Percentiles rank a stretch among this genome's conserved stretches.
Conservation (phyloP, 2,797 vertebrate species). For the Manis pentadactyla region DNA sequence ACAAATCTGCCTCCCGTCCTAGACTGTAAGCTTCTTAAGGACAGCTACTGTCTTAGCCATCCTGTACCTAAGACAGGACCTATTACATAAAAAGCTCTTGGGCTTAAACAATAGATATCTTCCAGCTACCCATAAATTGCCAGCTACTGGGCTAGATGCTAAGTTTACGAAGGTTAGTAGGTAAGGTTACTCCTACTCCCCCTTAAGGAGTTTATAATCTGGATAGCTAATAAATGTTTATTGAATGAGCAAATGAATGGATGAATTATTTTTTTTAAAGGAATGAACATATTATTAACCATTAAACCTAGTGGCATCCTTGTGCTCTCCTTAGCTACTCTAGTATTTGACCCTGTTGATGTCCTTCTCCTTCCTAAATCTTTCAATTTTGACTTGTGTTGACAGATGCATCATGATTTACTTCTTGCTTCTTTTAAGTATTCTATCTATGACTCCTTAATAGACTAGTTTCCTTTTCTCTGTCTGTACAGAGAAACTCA, state of each 20-base stretch:
- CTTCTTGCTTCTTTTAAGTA: background rate
- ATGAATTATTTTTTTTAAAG: constrained; percentile 2
- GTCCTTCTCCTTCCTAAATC: background rate
- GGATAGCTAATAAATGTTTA: background rate
- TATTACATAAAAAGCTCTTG: background rate
- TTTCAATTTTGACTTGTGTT: background rate
- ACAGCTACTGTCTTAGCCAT: background rate
- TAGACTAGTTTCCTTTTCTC: background rate
- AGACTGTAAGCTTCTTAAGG: background rate
- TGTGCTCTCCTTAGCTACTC: background rate
- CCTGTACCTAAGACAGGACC: background rate
- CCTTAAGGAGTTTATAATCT: background rate
- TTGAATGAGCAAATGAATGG: background rate
- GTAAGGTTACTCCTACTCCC: background rate
- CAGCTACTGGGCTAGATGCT: background rate
- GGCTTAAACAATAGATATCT: background rate
- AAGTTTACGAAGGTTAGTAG: constrained; percentile 23
- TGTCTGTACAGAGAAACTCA: background rate
- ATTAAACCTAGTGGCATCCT: background rate
- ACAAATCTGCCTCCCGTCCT: background rate
- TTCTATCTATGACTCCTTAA: background rate
- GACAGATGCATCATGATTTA: background rate
- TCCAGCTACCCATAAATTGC: background rate
- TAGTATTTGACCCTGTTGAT: background rate
- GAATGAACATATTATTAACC: background rate